These are phyloP conservation scores for Heliocidaris tuberculata DNA, from an alignment of 35 echinoderm and acorn worm genomes.

Conservation along the genomic window DNA sequence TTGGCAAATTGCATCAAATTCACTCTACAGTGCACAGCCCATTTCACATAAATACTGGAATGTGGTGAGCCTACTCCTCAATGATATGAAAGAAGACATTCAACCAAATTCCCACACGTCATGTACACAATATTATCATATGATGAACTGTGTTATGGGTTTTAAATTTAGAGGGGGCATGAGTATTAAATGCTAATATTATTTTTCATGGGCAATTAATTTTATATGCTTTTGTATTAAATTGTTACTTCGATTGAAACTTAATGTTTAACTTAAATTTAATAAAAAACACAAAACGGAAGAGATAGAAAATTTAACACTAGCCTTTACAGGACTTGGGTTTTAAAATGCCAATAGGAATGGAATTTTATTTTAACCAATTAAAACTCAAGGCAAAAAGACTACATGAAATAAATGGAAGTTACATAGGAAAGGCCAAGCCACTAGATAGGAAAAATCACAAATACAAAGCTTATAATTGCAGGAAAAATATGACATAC, in stretches of 20 bases:
- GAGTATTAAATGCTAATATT: not conserved
- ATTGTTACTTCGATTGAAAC: not conserved
- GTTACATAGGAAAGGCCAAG: conserved; percentile 42
- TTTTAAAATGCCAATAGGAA: conserved; percentile 52
- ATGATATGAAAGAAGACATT: conserved; percentile 19
- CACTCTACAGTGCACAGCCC: conserved; percentile 21
- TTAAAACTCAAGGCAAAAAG: conserved; percentile 47
- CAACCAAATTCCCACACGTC: conserved; percentile 5
- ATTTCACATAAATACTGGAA: conserved; percentile 40
- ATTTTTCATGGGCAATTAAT: not conserved
- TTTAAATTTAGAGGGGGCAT: conserved; percentile 10
- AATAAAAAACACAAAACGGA: conserved; percentile 21
- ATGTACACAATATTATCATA: not conserved
- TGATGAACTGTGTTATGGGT: conserved; percentile 6
- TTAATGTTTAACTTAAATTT: conserved; percentile 36
- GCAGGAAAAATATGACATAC: conserved; percentile 40
- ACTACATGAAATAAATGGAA: conserved; percentile 53
- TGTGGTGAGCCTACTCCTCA: not conserved
- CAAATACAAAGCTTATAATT: conserved; percentile 56
- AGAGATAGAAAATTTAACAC: conserved; percentile 48
- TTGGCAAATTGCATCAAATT: conserved; percentile 33
- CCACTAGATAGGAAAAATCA: conserved; percentile 45
- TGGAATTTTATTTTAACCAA: conserved; percentile 55
- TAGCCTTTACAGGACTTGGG: conserved; percentile 47
- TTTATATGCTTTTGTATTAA: not conserved